Percentiles rank a stretch among this genome's conserved stretches.
Evolutionary conservation across 2,113 vertebrate species (phyloP).

Genomic region (Plecturocebus donacophilus): DNA sequence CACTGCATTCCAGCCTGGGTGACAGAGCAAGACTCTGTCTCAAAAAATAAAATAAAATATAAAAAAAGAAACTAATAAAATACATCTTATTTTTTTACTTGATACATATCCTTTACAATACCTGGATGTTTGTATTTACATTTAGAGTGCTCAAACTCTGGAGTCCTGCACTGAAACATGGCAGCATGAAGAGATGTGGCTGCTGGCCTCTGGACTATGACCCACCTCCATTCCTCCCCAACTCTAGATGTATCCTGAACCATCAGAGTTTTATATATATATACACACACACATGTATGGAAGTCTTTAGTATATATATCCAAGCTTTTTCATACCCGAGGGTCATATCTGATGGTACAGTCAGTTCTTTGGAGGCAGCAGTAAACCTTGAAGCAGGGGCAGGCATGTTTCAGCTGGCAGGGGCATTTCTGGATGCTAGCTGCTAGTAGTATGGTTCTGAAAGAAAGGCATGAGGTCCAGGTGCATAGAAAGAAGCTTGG

Average conservation of each 20-base stretch:
- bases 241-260: neutral
- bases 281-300: neutral
- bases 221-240: neutral
- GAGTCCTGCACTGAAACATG: neutral
- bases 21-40: too few species aligned
- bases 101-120: neutral
- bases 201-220: neutral
- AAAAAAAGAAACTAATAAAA: neutral
- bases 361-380: neutral
- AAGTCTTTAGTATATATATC: neutral
- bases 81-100: neutral
- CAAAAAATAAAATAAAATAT: too few species aligned
- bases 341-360: neutral
- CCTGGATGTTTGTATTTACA: neutral
- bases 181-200: neutral
- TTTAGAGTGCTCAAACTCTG: neutral
- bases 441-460: neutral
- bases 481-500: too few species aligned
- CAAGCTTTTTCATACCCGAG: neutral
- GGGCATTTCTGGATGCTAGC: neutral
- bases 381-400: neutral
- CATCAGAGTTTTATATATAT: neutral
- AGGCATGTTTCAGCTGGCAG: neutral
- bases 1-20: too few species aligned
- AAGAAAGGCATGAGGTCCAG: accelerated